These are phyloP conservation scores for Phainopepla nitens DNA, from an alignment of 2,113 vertebrate species.

Conservation along the genomic window DNA sequence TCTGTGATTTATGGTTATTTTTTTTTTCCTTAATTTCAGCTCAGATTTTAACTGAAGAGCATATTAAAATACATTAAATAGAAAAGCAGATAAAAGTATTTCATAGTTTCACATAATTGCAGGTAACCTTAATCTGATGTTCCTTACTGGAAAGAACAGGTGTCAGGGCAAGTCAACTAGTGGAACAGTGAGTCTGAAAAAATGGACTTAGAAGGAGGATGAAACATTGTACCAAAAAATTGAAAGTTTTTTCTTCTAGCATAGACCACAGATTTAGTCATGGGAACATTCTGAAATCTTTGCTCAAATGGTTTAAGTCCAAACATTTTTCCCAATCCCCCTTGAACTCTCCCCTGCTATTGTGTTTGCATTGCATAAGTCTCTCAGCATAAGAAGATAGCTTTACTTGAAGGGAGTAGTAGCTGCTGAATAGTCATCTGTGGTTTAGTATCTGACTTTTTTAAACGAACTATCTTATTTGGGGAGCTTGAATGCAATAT, in stretches of 20 bases:
- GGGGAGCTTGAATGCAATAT: conserved; percentile 34
- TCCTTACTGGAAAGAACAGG: neutral
- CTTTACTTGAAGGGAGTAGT: neutral
- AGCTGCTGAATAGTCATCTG: conserved; percentile 45
- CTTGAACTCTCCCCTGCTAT: neutral
- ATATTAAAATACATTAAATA: neutral
- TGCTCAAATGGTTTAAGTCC: neutral
- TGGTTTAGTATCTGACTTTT: conserved; percentile 11
- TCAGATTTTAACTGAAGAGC: neutral
- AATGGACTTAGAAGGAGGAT: neutral
- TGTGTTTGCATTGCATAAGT: neutral
- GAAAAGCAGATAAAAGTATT: neutral
- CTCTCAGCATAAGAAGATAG: neutral
- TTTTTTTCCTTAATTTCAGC: neutral
- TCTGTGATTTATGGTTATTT: neutral
- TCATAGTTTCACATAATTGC: neutral
- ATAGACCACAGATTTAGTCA: neutral
- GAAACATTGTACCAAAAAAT: neutral
- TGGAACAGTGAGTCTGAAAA: neutral
- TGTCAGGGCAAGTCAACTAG: neutral
- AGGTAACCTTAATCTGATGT: neutral
- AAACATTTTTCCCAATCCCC: neutral
- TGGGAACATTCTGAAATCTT: neutral
- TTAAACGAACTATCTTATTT: conserved; percentile 31
- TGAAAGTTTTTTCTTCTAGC: neutral